A percentile compares a stretch with the other conserved stretches of the same genome.
These are phyloP conservation scores for Stenolophus ochropezus DNA, from an alignment of 2,888 invertebrate species.

Conservation along the genomic window DNA sequence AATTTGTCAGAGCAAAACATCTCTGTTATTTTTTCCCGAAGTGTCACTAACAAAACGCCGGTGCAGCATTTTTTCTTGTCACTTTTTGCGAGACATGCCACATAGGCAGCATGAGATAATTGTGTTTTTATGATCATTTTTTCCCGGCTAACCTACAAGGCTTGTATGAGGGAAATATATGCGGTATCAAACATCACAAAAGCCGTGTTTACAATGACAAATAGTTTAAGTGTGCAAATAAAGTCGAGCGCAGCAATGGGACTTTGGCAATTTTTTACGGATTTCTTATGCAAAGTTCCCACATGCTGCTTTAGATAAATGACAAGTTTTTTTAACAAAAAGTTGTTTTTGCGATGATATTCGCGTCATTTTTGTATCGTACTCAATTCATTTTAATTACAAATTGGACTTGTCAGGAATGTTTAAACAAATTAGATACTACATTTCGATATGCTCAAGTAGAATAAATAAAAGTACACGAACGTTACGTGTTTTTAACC, in stretches of 20 bases:
- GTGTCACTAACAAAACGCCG: conserved; percentile 4
- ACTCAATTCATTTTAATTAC: conserved; percentile 48
- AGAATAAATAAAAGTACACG: no score
- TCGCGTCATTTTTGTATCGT: not conserved
- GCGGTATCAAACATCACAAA: conserved; percentile 38
- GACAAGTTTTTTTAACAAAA: conserved; percentile 43
- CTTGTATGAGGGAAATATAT: conserved; percentile 7
- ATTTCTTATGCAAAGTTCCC: conserved; percentile 55
- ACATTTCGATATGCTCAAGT: not conserved
- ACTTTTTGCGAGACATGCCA: conserved; percentile 10
- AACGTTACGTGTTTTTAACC: no score
- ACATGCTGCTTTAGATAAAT: conserved; percentile 52
- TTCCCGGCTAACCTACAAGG: conserved; percentile 33
- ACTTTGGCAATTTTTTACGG: conserved; percentile 38
- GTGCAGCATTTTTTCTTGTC: conserved; percentile 6
- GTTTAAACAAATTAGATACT: conserved; percentile 32
- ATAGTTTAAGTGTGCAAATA: conserved; percentile 44
- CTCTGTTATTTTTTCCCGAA: conserved; percentile 2
- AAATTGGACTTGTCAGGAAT: conserved; percentile 40
- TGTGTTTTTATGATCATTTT: conserved; percentile 21
- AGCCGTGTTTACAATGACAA: conserved; percentile 48
- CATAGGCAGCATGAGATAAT: conserved; percentile 34
- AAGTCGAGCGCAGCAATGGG: not conserved
- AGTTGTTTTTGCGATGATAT: conserved; percentile 24
- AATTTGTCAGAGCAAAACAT: conserved; percentile 39